Base-by-base conservation (phyloP, 2,113 vertebrate genomes). In the Hippotragus niger region DNA sequence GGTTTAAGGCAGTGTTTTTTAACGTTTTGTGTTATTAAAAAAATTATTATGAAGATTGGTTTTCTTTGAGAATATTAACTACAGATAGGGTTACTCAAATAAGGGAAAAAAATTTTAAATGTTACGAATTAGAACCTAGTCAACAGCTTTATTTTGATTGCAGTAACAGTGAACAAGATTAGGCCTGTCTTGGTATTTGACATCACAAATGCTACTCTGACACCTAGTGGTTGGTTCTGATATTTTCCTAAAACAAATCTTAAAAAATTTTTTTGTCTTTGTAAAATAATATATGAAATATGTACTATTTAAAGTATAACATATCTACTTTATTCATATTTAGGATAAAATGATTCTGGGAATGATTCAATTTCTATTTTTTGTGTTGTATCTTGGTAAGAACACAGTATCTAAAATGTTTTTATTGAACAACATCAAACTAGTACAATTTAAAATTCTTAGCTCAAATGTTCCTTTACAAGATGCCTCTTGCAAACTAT, bases 171-270 rank as follows among this genome's bases (percentile, higher is more conserved):
- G n/a, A 94, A 45, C 4, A 57, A 64, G 31, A 78, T 52, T 31
- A 78, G 78, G 27, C 4, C 6, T 64, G 58, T 3, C 71, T 57
- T 76, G 40, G 33, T 8, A 40, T 53, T 90, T 0, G 45, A 33
- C 64, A 97, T 95, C 58, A 71, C 64, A 98, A 99, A 98, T 97
- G 62, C 95, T 60, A 84, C 83, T 98, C 97, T 98, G 99, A 98
- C 99, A 98, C 97, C 99, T 99, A 97, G 98, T 98, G 99, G 98
- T 98, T 64, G 0, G 31, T 91, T 52, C 12, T 91, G 10, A 1
- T 43, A 76, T 53, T 81, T 94, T 96, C 71, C 91, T 91, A 47
- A 88, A 47, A 27, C 62, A 91, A 71, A 27, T 14, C 13, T 27
- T 9, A 1, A 74, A 71, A 0, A 29, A 5, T 12, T 52, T 43